Conservation (phyloP, 2,797 vertebrate genomes). For the Chaunax sp. region DNA sequence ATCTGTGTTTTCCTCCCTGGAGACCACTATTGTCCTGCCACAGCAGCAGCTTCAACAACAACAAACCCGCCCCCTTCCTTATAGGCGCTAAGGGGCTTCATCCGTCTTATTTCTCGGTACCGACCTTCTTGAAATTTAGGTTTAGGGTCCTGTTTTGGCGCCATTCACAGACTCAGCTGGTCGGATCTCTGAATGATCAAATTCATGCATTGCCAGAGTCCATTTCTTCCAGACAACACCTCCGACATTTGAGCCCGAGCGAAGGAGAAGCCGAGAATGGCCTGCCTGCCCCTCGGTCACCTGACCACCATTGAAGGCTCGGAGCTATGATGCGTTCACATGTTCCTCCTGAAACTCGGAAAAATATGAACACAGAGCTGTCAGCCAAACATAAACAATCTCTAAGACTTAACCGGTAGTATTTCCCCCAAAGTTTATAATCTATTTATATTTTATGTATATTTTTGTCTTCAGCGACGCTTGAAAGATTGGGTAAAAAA, state of each 20-base stretch:
- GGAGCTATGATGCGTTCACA: slow-evolving; percentile 45
- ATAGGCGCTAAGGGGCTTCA: neutral
- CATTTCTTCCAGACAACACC: slow-evolving; percentile 80
- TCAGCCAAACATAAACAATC: too few relatives aligned
- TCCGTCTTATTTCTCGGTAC: slow-evolving; percentile 4
- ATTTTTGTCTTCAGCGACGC: too few relatives aligned
- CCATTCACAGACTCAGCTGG: slow-evolving; percentile 93
- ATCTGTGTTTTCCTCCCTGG: neutral
- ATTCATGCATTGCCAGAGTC: slow-evolving; percentile 85
- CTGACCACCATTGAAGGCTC: slow-evolving; percentile 43
- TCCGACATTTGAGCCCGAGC: slow-evolving; percentile 69
- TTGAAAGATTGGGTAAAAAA: too few relatives aligned
- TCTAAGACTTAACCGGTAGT: too few relatives aligned
- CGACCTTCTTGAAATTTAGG: slow-evolving; percentile 98
- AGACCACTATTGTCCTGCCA: slow-evolving; percentile 32
- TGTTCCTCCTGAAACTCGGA: neutral
- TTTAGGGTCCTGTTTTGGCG: slow-evolving; percentile 99
- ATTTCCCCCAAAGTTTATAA: too few relatives aligned
- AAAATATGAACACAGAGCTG: neutral
- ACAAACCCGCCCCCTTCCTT: slow-evolving; percentile 74
- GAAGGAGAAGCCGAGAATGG: slow-evolving; percentile 54
- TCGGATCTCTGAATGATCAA: slow-evolving; percentile 85
- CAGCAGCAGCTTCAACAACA: slow-evolving; percentile 40
- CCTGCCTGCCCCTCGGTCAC: slow-evolving; percentile 61
- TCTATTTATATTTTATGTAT: too few relatives aligned